phyloP scores from a whole-genome alignment of 2,888 invertebrate species.

The Drosophila prolongata region DNA sequence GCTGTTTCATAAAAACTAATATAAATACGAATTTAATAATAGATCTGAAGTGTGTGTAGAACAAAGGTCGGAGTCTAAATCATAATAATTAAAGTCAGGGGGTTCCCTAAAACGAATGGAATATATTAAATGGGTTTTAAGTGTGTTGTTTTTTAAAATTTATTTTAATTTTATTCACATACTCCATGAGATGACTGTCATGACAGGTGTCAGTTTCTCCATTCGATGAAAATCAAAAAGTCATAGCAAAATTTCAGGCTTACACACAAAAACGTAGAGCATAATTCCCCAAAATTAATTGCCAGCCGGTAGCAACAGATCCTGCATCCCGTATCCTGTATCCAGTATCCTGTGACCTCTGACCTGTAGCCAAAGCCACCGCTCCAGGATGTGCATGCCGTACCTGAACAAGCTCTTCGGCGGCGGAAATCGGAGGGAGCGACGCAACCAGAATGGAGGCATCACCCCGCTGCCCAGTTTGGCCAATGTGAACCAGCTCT shows the following conservation, averaged over 20 bases:
- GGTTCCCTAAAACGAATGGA: no score
- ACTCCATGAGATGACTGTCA: background rate
- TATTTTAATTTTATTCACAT: no score
- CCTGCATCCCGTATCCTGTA: no score
- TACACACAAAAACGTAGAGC: background rate
- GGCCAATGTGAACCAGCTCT: slow-evolving; percentile 25
- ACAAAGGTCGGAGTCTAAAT: no score
- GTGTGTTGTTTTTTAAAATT: no score
- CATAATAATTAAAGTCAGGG: no score
- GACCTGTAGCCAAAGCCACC: background rate
- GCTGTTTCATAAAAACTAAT: no score
- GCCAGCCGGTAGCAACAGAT: background rate
- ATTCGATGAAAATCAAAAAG: background rate
- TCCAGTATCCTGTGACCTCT: background rate
- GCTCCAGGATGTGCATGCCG: slow-evolving; percentile 58
- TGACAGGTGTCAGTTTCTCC: background rate
- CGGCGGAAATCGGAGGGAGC: slow-evolving; percentile 9
- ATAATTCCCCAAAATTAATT: slow-evolving; percentile 5
- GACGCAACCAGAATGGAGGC: slow-evolving; percentile 15
- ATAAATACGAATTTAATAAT: no score
- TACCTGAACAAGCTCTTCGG: slow-evolving; percentile 54
- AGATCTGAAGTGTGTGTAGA: no score
- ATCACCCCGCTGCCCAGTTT: slow-evolving; percentile 42
- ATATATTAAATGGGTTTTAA: no score
- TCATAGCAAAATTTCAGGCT: background rate